These are phyloP conservation scores for Bos javanicus DNA, from an alignment of 2,113 vertebrate species.

Conservation along the genomic window DNA sequence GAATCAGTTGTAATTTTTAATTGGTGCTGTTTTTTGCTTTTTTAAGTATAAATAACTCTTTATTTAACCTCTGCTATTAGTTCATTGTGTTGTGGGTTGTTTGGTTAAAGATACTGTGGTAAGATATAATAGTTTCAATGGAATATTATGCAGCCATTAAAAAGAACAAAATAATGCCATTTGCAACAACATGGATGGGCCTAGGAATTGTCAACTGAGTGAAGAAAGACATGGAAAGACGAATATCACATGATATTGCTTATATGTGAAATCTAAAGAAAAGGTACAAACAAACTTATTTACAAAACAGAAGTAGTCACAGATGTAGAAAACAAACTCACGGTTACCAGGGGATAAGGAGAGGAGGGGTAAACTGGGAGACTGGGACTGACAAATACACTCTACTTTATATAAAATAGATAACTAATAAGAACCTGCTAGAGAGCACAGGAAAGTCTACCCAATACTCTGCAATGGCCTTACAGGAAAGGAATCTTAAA, in stretches of 20 bases:
- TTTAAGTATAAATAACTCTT: constrained; percentile 2
- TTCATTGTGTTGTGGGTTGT: neutral
- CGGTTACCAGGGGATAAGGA: neutral
- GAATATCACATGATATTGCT: neutral
- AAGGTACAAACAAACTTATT: neutral
- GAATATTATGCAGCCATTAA: neutral
- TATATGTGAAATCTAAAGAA: neutral
- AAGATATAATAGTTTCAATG: neutral
- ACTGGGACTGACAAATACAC: neutral
- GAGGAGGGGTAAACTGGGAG: neutral
- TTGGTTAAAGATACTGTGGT: neutral
- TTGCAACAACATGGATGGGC: neutral
- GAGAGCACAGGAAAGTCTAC: neutral
- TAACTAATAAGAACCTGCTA: neutral
- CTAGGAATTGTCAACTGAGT: neutral
- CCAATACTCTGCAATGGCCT: neutral
- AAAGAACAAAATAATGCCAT: neutral
- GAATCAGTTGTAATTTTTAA: constrained; percentile 24
- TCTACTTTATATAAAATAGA: neutral
- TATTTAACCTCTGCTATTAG: constrained; percentile 7
- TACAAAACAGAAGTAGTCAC: neutral
- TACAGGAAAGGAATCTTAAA: neutral
- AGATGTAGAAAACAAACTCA: neutral
- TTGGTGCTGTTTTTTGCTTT: neutral
- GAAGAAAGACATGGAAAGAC: neutral